phyloP scores from a whole-genome alignment of 1,140 invertebrate species.

The Bombus pyrosoma region DNA sequence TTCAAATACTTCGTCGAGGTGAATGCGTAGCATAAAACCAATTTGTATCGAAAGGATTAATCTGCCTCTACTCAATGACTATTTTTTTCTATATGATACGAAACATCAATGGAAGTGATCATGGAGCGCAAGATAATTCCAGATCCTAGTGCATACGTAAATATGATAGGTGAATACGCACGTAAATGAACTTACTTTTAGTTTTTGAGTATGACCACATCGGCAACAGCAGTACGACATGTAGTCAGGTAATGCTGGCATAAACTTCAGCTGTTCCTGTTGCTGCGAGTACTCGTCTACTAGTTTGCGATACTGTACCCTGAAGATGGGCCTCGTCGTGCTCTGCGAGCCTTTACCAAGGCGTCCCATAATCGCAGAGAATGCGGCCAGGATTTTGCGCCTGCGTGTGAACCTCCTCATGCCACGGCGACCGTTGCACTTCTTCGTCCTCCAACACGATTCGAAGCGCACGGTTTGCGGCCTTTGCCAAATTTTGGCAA shows the following conservation, averaged over 20 bases:
- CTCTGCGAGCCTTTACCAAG: conserved; percentile 80
- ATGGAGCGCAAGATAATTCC: too few relatives aligned
- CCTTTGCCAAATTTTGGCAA: conserved; percentile 20
- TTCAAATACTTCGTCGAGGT: too few relatives aligned
- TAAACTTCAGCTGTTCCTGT: conserved; percentile 78
- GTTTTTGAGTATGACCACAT: conserved; percentile 85
- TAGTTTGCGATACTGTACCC: conserved; percentile 85
- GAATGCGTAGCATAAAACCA: too few relatives aligned
- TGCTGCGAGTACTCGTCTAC: conserved; percentile 83
- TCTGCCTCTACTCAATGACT: not conserved
- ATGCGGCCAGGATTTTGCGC: conserved; percentile 78
- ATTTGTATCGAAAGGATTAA: too few relatives aligned
- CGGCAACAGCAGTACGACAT: conserved; percentile 86
- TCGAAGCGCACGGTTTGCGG: conserved; percentile 45
- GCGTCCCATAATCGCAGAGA: conserved; percentile 82
- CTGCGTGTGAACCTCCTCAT: conserved; percentile 80
- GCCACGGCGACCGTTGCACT: conserved; percentile 72
- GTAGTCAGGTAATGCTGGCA: conserved; percentile 83
- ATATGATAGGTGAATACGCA: not conserved
- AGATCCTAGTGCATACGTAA: not conserved
- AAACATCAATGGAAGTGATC: too few relatives aligned
- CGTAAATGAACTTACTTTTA: conserved; percentile 83
- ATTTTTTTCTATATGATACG: not conserved
- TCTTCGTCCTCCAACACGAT: conserved; percentile 53
- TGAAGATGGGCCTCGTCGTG: conserved; percentile 81